Base-by-base conservation (phyloP, 2,113 vertebrate species). In the Rallus limicola region DNA sequence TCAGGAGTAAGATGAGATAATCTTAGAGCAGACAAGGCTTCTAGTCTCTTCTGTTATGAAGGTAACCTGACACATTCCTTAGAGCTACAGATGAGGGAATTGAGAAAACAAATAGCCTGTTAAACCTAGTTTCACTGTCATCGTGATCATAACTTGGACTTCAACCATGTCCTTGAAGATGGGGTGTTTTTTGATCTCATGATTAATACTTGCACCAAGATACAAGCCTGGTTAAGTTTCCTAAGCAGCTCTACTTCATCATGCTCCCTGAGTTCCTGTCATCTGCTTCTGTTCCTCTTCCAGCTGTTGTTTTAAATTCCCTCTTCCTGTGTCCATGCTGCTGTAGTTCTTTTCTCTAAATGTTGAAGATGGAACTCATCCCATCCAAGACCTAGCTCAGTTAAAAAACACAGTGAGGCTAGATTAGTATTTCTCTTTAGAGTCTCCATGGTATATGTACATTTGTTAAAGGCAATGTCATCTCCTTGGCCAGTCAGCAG, bases 21-120 rank as follows among this genome's bases (percentile, higher is more conserved):
- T 91, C 83, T 58, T 60, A 81, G 34, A 84, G 52, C 80, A 95
- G 88, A 84, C 77, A 82, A 92, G 84, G 77, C 76, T 60, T 92
- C 60, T 67, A 38, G 46, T 81, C 56, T 77, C 31, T 86, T 92
- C 36, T 29, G 34, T 44, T 93, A 17, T 1, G 19, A 94, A 86
- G 40, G 55, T 92, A 76, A 46, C 59, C 55, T 3, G 2, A 36
- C 26, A 44, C 5, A 1, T 88, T 92, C 46, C 13, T 53, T 82
- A 59, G 25, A 80, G 62, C n/a, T 79, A 26, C 34, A 67, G 20
- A 34, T 52, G 62, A 76, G 36, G 46, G 81, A 58, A 20, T 65
- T 70, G 52, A 90, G 55, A 55, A 71, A 42, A 38, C 56, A 63
- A 52, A 31, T 26, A 87, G 10, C 13, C 40, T 38, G 25, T 77